Conservation (phyloP, 2,888 invertebrate species). For the Mystacides longicornis region DNA sequence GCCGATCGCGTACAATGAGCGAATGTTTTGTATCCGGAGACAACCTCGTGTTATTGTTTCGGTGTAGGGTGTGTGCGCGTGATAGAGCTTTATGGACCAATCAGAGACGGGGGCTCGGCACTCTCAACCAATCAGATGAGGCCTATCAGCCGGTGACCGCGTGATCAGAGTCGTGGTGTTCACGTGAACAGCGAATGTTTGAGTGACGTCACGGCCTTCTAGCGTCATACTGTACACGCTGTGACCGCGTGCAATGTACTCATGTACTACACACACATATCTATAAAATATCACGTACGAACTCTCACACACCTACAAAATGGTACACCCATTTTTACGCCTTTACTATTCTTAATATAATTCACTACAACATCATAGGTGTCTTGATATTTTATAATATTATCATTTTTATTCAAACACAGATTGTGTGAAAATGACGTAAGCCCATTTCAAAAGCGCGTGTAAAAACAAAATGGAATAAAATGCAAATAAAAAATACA, state of each 20-base stretch:
- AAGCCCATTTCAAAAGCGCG: no score
- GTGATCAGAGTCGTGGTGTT: constrained; percentile 72
- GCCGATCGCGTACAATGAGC: constrained; percentile 6
- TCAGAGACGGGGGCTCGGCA: constrained; percentile 64
- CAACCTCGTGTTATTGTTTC: constrained; percentile 20
- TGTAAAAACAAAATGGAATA: no score
- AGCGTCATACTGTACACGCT: constrained; percentile 26
- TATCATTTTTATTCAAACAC: no score
- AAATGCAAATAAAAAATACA: no score
- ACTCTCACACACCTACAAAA: neutral
- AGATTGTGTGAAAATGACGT: no score
- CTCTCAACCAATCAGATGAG: constrained; percentile 50
- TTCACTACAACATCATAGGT: no score
- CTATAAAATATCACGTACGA: no score
- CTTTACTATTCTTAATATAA: no score
- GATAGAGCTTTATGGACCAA: constrained; percentile 51
- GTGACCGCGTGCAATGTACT: constrained; percentile 23
- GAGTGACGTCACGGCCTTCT: constrained; percentile 34
- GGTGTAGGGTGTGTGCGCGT: constrained; percentile 30
- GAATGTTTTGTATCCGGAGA: constrained; percentile 15
- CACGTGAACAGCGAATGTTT: constrained; percentile 77
- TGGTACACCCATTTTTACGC: neutral
- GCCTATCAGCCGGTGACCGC: constrained; percentile 66
- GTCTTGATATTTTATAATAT: no score
- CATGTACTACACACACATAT: no score